These are phyloP conservation scores for Telmatherina bonti DNA, from an alignment of 2,797 vertebrate species.

Conservation along the genomic window DNA sequence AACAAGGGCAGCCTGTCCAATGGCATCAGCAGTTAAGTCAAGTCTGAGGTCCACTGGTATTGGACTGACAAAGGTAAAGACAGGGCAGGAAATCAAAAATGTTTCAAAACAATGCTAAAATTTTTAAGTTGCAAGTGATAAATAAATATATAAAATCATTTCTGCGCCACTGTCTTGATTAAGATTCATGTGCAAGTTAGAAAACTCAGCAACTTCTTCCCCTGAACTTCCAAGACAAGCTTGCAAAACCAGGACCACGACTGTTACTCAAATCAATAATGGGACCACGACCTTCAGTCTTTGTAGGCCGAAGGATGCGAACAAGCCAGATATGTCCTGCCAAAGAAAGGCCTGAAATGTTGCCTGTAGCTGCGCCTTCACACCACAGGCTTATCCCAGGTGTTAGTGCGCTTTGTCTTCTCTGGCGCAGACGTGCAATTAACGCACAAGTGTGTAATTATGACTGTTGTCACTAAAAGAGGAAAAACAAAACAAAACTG, in stretches of 20 bases:
- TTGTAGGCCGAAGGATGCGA: constrained; percentile 2
- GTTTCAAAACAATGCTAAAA: constrained; percentile 20
- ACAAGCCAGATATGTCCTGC: constrained; percentile 42
- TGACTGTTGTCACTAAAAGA: constrained; percentile 64
- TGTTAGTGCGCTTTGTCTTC: constrained; percentile 66
- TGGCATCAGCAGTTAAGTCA: constrained; percentile 73
- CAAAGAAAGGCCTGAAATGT: constrained; percentile 65
- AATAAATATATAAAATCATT: background rate
- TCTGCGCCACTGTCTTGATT: constrained; percentile 12
- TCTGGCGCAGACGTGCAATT: constrained; percentile 81
- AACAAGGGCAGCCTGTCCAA: constrained; percentile 75
- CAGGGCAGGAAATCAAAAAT: constrained; percentile 15
- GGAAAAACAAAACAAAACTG: constrained; percentile 31
- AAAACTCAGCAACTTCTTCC: constrained; percentile 61
- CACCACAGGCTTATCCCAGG: constrained; percentile 63
- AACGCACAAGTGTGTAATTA: constrained; percentile 82
- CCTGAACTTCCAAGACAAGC: constrained; percentile 56
- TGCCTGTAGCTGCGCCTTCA: constrained; percentile 58
- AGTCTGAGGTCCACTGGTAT: constrained; percentile 55
- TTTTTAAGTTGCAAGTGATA: constrained; percentile 2
- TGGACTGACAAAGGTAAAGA: constrained; percentile 49
- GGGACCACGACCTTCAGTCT: constrained; percentile 38
- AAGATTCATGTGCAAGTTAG: constrained; percentile 47
- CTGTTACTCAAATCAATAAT: constrained; percentile 71
- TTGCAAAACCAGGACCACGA: constrained; percentile 63